Base-by-base conservation (phyloP, 1,140 invertebrate species). In the Chironomus tepperi region DNA sequence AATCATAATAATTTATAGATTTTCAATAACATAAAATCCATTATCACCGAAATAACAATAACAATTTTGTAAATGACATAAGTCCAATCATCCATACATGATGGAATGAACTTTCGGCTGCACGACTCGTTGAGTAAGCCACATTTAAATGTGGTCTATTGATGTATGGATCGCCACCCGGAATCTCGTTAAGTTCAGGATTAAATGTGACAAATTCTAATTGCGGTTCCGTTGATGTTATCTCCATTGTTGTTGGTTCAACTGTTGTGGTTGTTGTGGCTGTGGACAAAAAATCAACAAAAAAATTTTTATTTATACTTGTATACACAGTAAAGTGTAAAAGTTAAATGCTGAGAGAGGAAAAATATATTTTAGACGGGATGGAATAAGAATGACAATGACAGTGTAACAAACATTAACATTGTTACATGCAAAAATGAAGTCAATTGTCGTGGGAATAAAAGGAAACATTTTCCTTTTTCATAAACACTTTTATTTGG, bases 81-180 rank as follows among this genome's bases (percentile, higher is more conserved):
- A 70, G 7, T 70, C 8, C 7, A 15, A 70, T 18, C 65, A 70
- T 70, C 8, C 19, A 19, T 18, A 70, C 19, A 19, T 70, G 65
- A 19, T 70, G 65, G 12, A 57, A 70, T 18, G 65, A 18, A 70
- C 65, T 19, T 70, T 70, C 65, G 65, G n/a, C 19, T 19, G 65
- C 65, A 21, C 19, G 65, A 21, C 65, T 70, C n/a, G 65, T 70
- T 70, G 65, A 70, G 18, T 70, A 70, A 70, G 65, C 65, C n/a
- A 70, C 65, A 70, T 70, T 70, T 21, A 70, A 70, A 18, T 70
- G 65, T 10, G 65, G 65, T 70, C 65, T 18, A 70, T 70, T 70
- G 65, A 18, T 21, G 19, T 70, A 70, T 7, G n/a, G n/a, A 70
- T 70, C 65, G 18, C 65, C 65, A 10, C 47, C 47, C n/a, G 65